A percentile compares a stretch with the other conserved stretches of the same genome.
phyloP scores from a whole-genome alignment of 2,797 vertebrate genomes.

The Crypturellus tataupa region DNA sequence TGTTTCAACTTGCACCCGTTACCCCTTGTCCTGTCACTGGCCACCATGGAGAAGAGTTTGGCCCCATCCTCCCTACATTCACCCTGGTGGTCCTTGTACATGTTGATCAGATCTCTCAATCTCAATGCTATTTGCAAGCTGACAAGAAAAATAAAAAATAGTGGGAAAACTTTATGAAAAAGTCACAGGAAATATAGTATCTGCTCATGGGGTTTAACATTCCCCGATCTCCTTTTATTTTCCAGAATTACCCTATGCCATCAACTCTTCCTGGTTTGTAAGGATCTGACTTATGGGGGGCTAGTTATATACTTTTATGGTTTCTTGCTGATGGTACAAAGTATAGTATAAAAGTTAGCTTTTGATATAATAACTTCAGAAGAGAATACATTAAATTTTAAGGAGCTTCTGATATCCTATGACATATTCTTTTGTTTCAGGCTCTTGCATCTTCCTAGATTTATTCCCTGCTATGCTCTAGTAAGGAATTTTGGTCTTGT shows the following conservation, averaged over 20 bases:
- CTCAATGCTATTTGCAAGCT: not conserved
- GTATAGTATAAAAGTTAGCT: not conserved
- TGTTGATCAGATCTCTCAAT: not conserved
- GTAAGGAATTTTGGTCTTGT: not conserved
- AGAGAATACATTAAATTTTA: not conserved
- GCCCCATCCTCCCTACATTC: no score
- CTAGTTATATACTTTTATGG: not conserved
- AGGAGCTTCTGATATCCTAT: not conserved
- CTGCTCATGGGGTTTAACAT: not conserved
- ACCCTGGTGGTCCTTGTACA: no score
- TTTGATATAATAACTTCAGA: not conserved
- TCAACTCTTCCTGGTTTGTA: not conserved
- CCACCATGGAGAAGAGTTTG: no score
- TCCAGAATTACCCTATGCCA: not conserved
- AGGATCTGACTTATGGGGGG: not conserved
- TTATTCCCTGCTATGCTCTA: not conserved
- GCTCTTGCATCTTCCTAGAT: not conserved
- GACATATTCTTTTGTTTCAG: not conserved
- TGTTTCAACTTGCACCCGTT: no score
- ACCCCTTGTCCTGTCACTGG: no score
- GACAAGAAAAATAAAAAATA: not conserved
- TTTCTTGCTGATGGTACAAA: not conserved
- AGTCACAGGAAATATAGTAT: not conserved
- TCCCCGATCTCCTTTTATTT: fast-evolving
- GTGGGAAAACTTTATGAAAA: not conserved